Base-by-base conservation (phyloP, 2,797 vertebrate genomes). In the Cygnus olor region DNA sequence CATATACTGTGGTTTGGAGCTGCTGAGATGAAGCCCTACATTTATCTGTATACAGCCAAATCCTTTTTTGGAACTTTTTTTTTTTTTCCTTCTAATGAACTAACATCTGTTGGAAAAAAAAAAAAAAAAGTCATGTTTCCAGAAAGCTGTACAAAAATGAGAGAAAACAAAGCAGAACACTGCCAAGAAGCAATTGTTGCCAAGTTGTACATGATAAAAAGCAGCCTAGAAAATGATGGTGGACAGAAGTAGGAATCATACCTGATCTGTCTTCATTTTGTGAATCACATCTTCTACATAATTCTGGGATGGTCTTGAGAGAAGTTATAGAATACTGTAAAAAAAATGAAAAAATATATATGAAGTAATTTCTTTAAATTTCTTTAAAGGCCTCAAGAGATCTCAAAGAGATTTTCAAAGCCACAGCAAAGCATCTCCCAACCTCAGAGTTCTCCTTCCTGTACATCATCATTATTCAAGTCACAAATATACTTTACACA, bases 291-390 rank as follows among this genome's bases (percentile, higher is more conserved):
- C 99, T 98, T 96, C 99, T 98, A 95, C 99, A 99, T 95, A 99
- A 97, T 96, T 99, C 99, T 51, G 99, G 99, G 95, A 99, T 99
- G 96, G 98, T 99, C 98, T 99, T 99, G 95, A 99, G 98, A 76
- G 99, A 99, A 21, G 99, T 98, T 95, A 99, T 98, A 56, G 98
- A 98, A 96, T 99, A 99, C 99, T 99, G 97, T 36, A 97, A 71
- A 61, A 97, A 89, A 90, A 86, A 85, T 4, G 7, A 65, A 85
- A 93, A 87, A 96, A 56, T 3, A 6, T 18, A 25, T 56, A 47
- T 72, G 34, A 87, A 60, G 22, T 24, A 88, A 30, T 28, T 61
- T 2, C 76, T 88, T 81, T 27, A 36, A 36, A 36, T 36, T 36
- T 36, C 36, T 36, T 36, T 36, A 36, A 36, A 36, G 36, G 36